Conservation (phyloP, 2,113 vertebrate species). For the Turnix velox region DNA sequence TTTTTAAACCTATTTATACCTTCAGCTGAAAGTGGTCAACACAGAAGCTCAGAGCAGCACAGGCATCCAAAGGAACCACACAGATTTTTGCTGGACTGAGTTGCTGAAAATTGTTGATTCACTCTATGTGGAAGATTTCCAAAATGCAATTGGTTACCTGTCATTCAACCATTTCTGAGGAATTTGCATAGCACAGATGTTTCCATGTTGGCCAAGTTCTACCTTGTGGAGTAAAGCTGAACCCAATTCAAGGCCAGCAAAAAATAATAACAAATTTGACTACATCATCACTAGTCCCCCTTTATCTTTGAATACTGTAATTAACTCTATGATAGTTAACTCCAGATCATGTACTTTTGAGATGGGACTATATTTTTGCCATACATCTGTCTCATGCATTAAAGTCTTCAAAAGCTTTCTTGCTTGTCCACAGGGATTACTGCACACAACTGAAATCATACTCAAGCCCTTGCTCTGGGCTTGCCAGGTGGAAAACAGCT, state of each 20-base stretch:
- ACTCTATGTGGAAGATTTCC: conserved; percentile 3
- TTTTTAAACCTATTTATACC: not conserved
- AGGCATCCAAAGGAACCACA: not conserved
- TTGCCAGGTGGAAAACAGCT: not conserved
- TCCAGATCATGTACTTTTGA: not conserved
- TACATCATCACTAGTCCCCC: not conserved
- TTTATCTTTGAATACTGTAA: not conserved
- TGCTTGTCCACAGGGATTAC: not conserved
- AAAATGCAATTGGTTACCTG: conserved; percentile 19
- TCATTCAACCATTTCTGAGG: not conserved
- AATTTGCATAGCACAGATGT: conserved; percentile 31
- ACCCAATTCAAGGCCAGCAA: not conserved
- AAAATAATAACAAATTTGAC: not conserved
- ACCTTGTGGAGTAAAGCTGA: not conserved
- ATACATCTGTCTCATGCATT: not conserved
- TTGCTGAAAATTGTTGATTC: conserved; percentile 8
- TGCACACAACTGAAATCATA: not conserved
- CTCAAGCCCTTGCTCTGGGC: not conserved
- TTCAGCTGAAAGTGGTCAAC: not conserved
- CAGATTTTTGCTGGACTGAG: not conserved
- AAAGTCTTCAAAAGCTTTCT: not conserved
- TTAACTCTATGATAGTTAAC: not conserved
- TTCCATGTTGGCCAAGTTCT: not conserved
- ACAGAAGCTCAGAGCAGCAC: not conserved
- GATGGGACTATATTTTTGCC: not conserved